phyloP scores from a whole-genome alignment of 2,113 vertebrate genomes.

The Riparia riparia region DNA sequence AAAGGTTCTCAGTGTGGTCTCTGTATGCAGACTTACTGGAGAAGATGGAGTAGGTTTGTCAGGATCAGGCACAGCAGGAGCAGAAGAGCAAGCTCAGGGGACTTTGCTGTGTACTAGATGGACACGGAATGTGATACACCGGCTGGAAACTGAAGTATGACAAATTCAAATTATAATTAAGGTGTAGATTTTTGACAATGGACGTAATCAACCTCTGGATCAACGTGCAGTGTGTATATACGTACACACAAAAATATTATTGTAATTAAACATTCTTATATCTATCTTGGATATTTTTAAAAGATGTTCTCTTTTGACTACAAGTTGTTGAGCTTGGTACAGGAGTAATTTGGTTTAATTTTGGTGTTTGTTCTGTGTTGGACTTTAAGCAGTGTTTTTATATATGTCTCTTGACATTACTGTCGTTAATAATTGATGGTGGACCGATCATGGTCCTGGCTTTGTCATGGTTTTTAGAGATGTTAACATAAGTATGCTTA shows the following conservation, averaged over 20 bases:
- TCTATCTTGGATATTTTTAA: neutral
- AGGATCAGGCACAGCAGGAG: neutral
- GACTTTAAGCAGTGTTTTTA: neutral
- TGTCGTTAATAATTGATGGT: neutral
- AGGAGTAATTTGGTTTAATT: neutral
- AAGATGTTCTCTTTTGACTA: neutral
- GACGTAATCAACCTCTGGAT: neutral
- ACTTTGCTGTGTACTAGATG: neutral
- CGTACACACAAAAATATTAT: neutral
- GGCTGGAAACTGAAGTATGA: neutral
- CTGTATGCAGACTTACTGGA: neutral
- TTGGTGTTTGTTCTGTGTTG: neutral
- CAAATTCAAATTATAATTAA: neutral
- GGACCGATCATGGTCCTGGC: neutral
- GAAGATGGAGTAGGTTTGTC: neutral
- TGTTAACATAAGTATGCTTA: neutral
- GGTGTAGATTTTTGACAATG: neutral
- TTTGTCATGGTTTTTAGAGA: neutral
- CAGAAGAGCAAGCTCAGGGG: neutral
- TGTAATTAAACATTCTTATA: neutral
- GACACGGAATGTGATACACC: neutral
- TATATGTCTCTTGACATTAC: neutral
- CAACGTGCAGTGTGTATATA: neutral
- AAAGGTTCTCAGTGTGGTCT: neutral
- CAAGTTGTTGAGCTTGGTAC: neutral